Base-by-base conservation (phyloP, 2,888 invertebrate genomes). In the Caenorhabditis drosophilae region DNA sequence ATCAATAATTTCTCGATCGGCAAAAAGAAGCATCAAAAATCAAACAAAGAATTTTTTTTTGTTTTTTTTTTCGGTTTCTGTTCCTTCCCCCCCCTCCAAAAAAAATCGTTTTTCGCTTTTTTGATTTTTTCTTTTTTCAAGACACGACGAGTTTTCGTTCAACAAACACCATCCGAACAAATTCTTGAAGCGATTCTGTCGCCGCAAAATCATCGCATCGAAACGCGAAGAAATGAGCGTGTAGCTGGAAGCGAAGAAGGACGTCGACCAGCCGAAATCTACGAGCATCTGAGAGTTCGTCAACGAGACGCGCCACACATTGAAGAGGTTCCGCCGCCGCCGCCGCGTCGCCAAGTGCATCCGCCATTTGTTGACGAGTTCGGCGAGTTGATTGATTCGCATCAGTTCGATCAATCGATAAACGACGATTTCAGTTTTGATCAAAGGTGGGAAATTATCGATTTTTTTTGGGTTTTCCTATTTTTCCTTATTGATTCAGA, bases 141-240 rank as follows among this genome's bases (percentile, higher is more conserved):
- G 82, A 83, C 83, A 52, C 81, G 83, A n/a, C 79, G 83, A 7
- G 81, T 83, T n/a, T 83, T 83, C 67, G 82, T 83, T 40, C 81
- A 82, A 47, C 83, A 83, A 62, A 79, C 82, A 23, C 78, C 81
- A 26, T 75, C 81, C 16, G 81, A 83, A 36, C 80, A 83, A 51
- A 68, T 80, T 35, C 58, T 71, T 36, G 73, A 73, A 55, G 73
- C 69, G 52, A 70, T 73, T 48, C 67, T 73, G 44, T 69, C 7
- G 22, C 23, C 22, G 22, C 41, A 23, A 7, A 4, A 25, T 9
- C 15, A 45, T 45, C 18, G 20, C 7, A 6, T 27, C 2, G 15
- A 45, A 45, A n/a, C 4, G 6, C 27, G 44, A 31, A 66, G 67
- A 1, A 49, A 59, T 34, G 56, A 64, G 41, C 45, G 55, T 47